phyloP scores from a whole-genome alignment of 2,888 invertebrate genomes.

The Prenolepis imparis region DNA sequence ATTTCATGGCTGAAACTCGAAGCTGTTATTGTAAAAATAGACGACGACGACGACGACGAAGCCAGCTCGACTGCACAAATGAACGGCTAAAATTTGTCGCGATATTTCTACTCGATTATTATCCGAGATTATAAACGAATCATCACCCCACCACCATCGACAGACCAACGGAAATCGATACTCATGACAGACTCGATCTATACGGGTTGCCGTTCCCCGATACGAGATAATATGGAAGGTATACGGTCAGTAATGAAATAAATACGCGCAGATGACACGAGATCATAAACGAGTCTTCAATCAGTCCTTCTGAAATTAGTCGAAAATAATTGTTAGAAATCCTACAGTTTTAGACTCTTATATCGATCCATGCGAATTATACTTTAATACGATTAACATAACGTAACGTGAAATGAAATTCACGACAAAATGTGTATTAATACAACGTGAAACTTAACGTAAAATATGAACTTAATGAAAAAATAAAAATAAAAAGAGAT shows the following conservation, averaged over 20 bases:
- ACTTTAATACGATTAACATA: neutral
- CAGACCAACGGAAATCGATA: conserved; percentile 66
- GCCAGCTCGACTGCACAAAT: conserved; percentile 34
- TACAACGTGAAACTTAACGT: neutral
- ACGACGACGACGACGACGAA: conserved; percentile 40
- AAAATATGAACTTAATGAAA: conserved; percentile 9
- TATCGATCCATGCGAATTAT: neutral
- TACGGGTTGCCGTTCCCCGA: conserved; percentile 60
- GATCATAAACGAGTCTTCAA: neutral
- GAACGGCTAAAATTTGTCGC: conserved; percentile 46
- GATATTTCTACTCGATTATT: conserved; percentile 50
- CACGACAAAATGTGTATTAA: conserved; percentile 2
- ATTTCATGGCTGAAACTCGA: conserved; percentile 43
- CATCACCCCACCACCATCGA: conserved; percentile 11
- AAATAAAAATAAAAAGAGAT: conserved; percentile 3
- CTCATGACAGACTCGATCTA: conserved; percentile 58
- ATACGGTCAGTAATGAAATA: conserved; percentile 54
- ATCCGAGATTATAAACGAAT: conserved; percentile 49
- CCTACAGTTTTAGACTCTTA: neutral
- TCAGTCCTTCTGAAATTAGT: conserved; percentile 19
- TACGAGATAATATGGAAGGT: conserved; percentile 20
- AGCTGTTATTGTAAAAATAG: conserved; percentile 49
- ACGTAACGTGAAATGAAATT: conserved; percentile 9
- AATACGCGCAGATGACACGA: conserved; percentile 38
- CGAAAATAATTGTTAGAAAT: conserved; percentile 21